Base-by-base conservation (phyloP, 2,888 invertebrate species). In the Biston betularia region DNA sequence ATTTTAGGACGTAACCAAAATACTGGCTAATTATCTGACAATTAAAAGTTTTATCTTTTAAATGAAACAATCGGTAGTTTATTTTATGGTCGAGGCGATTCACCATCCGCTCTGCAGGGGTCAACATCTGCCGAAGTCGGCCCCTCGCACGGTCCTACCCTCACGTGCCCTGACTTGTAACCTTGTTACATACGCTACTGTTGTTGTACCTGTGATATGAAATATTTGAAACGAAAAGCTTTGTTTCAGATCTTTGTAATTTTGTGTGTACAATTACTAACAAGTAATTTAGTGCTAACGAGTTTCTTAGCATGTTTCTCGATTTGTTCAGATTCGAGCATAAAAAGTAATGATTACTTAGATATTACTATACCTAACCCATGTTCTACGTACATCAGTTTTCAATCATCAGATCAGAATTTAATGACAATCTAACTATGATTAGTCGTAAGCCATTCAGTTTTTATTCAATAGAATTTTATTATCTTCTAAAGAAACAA, bases 41-140 rank as follows among this genome's bases (percentile, higher is more conserved):
- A 54, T 54, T 33, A 54, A 54, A 54, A 42, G 53, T 52, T 55
- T 42, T 62, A 60, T 65, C 65, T 44, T 72, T 77, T 68, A 61
- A 72, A 73, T 68, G 63, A 75, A 77, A 78, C 77, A 81, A 84
- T 82, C 80, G 77, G 79, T 78, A 77, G 76, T 77, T 80, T 84
- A 78, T 79, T 86, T 86, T 85, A 87, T 86, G 83, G 80, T 74
- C 78, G 78, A 75, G 70, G 73, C 63, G 65, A 78, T 80, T 89
- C 88, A 92, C 92, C 91, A 89, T 80, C 76, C 82, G 82, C 92
- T 63, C 93, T 54, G 83, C 90, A 77, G 94, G 94, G 92, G 92
- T 82, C 84, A 85, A 87, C 94, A 93, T 93, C 93, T 93, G 93
- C 87, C 88, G 83, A 76, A 72, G 14, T 34, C 49, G 75, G 80